A percentile compares a stretch with the other conserved stretches of the same genome.
phyloP scores from a whole-genome alignment of 2,113 vertebrate genomes.

The Nipponia nippon region DNA sequence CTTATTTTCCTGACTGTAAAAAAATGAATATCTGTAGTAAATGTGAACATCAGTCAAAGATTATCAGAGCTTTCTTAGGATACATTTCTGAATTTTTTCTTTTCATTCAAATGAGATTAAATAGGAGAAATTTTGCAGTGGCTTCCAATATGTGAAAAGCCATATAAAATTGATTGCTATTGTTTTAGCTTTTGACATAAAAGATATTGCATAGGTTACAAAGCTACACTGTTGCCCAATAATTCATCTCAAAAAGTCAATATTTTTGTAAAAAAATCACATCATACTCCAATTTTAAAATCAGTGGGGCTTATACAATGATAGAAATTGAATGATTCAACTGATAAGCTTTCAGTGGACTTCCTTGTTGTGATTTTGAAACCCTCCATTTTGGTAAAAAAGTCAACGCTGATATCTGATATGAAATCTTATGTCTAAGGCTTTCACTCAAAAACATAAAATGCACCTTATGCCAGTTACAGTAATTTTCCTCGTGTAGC shows the following conservation, averaged over 20 bases:
- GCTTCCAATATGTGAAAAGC: background rate
- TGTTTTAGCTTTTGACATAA: background rate
- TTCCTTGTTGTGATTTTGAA: background rate
- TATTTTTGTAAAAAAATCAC: background rate
- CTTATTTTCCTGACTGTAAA: background rate
- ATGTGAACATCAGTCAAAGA: background rate
- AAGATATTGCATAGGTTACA: background rate
- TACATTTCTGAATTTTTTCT: background rate
- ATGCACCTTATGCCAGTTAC: background rate
- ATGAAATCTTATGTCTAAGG: background rate
- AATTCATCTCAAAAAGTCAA: background rate
- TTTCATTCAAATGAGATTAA: background rate
- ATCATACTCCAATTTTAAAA: background rate
- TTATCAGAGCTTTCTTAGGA: background rate
- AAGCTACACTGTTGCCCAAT: background rate
- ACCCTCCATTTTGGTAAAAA: background rate
- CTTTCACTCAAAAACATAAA: background rate
- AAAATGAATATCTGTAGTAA: background rate
- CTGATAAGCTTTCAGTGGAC: background rate
- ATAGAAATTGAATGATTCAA: background rate
- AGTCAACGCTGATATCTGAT: background rate
- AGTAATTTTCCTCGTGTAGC: background rate
- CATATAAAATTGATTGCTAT: background rate
- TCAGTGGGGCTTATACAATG: background rate
- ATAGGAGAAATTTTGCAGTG: background rate